Evolutionary conservation across 1,140 invertebrate species (phyloP).

Genomic region (Drosophila mayri): DNA sequence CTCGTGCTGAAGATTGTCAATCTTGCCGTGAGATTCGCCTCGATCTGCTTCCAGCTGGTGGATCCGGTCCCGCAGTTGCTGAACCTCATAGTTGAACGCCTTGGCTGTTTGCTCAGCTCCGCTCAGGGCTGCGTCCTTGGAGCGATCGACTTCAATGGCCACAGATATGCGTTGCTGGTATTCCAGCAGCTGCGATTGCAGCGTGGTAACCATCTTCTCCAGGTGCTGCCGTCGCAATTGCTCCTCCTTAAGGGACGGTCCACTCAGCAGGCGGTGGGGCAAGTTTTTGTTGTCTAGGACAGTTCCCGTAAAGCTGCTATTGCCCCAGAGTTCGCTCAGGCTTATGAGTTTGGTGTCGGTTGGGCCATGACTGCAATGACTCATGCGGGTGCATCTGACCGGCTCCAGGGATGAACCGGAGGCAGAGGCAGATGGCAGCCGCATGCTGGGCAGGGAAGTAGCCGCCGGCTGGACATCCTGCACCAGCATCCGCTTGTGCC

Average conservation of each 20-base stretch:
- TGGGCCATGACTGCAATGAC: conserved; percentile 1
- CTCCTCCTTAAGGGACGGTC: conserved; percentile 88
- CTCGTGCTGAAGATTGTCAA: conserved; percentile 72
- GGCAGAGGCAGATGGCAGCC: conserved; percentile 27
- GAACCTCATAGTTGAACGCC: conserved; percentile 61
- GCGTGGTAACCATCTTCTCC: conserved; percentile 90
- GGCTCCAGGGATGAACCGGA: conserved; percentile 25
- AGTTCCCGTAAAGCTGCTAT: conserved; percentile 72
- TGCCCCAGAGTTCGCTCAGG: conserved; percentile 86
- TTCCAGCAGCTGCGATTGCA: conserved; percentile 90
- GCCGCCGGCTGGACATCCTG: conserved; percentile 39
- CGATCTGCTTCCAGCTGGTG: conserved; percentile 68
- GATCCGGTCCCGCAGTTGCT: conserved; percentile 57
- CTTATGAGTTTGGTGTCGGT: conserved; percentile 79
- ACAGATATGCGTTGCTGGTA: conserved; percentile 92
- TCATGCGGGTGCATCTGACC: conserved; percentile 5
- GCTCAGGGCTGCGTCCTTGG: conserved; percentile 89
- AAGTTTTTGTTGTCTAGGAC: conserved; percentile 41
- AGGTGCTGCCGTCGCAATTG: conserved; percentile 90
- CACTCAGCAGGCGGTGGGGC: conserved; percentile 8
- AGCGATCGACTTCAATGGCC: conserved; percentile 90
- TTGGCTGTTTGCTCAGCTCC: conserved; percentile 87
- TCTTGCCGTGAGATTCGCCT: conserved; percentile 48
- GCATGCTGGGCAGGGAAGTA: conserved; percentile 65
- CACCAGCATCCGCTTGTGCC: conserved; percentile 11